Percentiles rank a stretch among this genome's conserved stretches.
Conservation (phyloP, 2,113 vertebrate genomes). For the Paramormyrops kingsleyae region DNA sequence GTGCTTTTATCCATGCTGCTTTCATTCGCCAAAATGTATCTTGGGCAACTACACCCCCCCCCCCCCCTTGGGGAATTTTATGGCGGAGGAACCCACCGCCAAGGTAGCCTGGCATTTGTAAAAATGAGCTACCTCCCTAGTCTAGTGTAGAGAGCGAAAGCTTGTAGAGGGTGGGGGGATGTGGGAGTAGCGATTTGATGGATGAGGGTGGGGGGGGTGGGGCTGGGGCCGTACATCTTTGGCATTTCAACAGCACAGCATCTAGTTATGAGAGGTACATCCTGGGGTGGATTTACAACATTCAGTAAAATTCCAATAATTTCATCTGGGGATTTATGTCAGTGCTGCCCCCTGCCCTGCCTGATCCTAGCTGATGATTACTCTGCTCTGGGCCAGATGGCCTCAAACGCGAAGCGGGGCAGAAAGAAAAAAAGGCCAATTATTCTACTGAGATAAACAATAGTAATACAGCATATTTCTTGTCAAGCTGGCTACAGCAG, state of each 20-base stretch:
- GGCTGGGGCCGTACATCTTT: background rate
- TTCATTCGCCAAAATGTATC: background rate
- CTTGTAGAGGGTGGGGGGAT: background rate
- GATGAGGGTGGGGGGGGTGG: no score
- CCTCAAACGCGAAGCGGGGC: background rate
- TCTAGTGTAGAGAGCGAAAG: background rate
- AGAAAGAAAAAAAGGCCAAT: background rate
- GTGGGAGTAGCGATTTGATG: background rate
- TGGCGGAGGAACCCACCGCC: background rate
- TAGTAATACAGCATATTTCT: background rate
- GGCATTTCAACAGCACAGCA: background rate
- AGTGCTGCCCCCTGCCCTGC: background rate
- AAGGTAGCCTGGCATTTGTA: background rate
- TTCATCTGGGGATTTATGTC: background rate
- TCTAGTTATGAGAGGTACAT: background rate
- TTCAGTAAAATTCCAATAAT: background rate
- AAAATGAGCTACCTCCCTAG: background rate
- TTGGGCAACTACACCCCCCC: background rate
- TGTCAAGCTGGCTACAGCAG: background rate
- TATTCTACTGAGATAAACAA: background rate
- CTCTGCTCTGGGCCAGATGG: background rate
- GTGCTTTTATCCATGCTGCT: background rate
- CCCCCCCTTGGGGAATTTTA: background rate
- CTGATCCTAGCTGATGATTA: background rate
- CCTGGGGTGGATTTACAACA: background rate